Percentiles rank a stretch among this genome's conserved stretches.
phyloP scores from a whole-genome alignment of 2,797 vertebrate genomes.

The Hypotaenidia okinawae region DNA sequence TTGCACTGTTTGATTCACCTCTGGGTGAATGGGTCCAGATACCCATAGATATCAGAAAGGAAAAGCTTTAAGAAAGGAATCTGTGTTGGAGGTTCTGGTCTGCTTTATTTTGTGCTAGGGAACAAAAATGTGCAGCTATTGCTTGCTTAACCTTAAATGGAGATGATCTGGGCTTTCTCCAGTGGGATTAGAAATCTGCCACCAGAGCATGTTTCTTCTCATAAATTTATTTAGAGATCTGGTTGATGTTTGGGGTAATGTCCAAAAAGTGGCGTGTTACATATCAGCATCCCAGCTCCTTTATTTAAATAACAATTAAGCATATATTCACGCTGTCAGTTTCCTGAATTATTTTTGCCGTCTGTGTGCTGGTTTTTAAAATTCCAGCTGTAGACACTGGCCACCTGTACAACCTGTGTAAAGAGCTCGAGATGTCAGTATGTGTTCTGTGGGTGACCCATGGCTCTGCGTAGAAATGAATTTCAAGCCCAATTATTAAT shows the following conservation, averaged over 20 bases:
- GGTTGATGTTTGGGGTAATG: constrained; percentile 45
- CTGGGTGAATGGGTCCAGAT: not conserved
- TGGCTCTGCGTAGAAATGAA: not conserved
- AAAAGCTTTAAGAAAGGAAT: constrained; percentile 4
- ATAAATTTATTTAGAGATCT: constrained; percentile 63
- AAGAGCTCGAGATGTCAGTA: not conserved
- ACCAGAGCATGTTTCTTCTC: constrained; percentile 54
- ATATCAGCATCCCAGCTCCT: not conserved
- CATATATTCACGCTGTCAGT: not conserved
- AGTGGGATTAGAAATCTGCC: constrained; percentile 72
- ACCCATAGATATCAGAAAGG: not conserved
- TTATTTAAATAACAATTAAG: not conserved
- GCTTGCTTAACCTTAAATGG: constrained; percentile 81
- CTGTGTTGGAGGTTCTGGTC: constrained; percentile 27
- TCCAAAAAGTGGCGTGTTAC: not conserved
- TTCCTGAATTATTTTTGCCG: not conserved
- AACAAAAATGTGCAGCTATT: constrained; percentile 70
- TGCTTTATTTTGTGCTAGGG: constrained; percentile 47
- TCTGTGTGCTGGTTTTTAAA: not conserved
- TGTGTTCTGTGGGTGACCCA: not conserved
- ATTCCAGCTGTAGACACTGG: not conserved
- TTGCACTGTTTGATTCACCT: not conserved
- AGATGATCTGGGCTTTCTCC: constrained; percentile 74
- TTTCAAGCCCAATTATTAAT: not conserved
- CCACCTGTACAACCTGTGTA: not conserved